Evolutionary conservation across 1,140 invertebrate species (phyloP).

Genomic region (Patella vulgata): DNA sequence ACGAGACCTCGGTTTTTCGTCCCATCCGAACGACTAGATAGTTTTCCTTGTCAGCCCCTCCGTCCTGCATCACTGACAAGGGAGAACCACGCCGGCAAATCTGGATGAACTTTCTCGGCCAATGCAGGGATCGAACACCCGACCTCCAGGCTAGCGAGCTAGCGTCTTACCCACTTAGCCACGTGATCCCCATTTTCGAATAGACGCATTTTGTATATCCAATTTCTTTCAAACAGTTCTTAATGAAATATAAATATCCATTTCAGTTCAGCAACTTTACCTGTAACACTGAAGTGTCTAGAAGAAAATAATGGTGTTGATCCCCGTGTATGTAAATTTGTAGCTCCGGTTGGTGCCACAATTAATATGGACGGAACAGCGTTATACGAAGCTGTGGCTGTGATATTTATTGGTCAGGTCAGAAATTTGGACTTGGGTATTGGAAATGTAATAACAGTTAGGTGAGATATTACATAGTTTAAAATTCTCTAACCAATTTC

Average conservation of each 20-base stretch:
- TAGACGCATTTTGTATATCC: neutral
- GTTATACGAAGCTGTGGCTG: constrained; percentile 93
- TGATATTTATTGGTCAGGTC: constrained; percentile 94
- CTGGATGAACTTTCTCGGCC: too few relatives aligned
- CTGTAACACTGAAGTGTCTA: constrained; percentile 84
- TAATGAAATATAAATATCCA: neutral
- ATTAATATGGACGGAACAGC: constrained; percentile 94
- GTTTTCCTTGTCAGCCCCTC: too few relatives aligned
- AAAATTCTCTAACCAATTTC: too few relatives aligned
- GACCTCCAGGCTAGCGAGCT: too few relatives aligned
- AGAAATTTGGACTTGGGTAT: constrained; percentile 79
- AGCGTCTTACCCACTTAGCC: too few relatives aligned
- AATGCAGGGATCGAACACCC: too few relatives aligned
- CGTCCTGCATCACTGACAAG: too few relatives aligned
- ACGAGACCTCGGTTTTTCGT: too few relatives aligned
- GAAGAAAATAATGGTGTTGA: constrained; percentile 90
- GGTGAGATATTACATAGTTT: constrained; percentile 70
- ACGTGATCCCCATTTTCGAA: too few relatives aligned
- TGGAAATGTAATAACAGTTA: constrained; percentile 87
- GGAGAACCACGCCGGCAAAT: too few relatives aligned
- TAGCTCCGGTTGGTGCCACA: constrained; percentile 76
- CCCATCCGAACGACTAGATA: too few relatives aligned
- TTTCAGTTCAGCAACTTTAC: constrained; percentile 64
- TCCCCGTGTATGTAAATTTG: constrained; percentile 71
- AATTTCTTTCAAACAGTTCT: neutral